phyloP scores from a whole-genome alignment of 2,888 invertebrate species.

The Callinectes sapidus region DNA sequence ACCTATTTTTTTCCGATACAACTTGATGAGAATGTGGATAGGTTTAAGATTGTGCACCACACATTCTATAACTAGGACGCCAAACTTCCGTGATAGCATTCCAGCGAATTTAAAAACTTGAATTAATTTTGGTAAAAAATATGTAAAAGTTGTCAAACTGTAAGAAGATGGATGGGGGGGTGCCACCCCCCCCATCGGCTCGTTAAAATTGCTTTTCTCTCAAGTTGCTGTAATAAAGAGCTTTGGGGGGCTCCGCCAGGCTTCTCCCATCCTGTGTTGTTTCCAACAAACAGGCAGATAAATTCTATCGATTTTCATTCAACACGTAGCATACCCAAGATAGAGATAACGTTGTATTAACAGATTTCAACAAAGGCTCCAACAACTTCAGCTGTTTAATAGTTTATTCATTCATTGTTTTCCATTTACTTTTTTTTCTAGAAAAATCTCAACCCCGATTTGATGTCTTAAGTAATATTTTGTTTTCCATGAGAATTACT shows the following conservation, averaged over 20 bases:
- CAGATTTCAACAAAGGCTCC: neutral
- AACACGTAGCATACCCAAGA: neutral
- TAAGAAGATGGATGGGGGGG: neutral
- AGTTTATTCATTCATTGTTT: too few species aligned
- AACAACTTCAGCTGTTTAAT: neutral
- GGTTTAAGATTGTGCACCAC: neutral
- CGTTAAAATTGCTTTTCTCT: too few species aligned
- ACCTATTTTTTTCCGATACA: neutral
- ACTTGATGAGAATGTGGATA: neutral
- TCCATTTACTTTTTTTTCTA: too few species aligned
- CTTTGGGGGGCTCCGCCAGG: neutral
- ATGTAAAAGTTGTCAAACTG: neutral
- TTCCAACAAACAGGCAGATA: neutral
- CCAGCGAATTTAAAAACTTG: neutral
- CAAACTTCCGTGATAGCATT: neutral
- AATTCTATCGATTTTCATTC: neutral
- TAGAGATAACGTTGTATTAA: too few species aligned
- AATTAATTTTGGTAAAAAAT: neutral
- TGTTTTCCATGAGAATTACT: neutral
- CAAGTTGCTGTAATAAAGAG: neutral
- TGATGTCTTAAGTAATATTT: neutral
- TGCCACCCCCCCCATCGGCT: neutral
- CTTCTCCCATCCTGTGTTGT: neutral
- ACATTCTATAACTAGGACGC: neutral
- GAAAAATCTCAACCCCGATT: neutral